Conservation (phyloP, 1,140 invertebrate species). For the Pristionchus pacificus region DNA sequence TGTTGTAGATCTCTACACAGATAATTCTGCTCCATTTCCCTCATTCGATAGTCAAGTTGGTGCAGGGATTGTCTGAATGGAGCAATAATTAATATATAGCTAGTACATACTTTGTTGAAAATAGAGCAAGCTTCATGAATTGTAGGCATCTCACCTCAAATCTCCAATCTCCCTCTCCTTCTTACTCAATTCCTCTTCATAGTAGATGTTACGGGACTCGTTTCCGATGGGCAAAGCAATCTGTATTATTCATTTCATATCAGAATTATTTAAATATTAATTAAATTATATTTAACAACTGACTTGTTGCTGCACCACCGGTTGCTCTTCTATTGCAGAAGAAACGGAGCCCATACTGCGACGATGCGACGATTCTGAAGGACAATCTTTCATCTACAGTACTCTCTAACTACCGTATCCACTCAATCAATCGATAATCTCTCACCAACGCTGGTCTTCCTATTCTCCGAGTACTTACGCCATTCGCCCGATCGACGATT, state of each 20-base stretch:
- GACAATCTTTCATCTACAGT: no score
- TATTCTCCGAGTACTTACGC: not conserved
- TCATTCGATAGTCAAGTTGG: constrained; percentile 44
- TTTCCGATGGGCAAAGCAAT: constrained; percentile 23
- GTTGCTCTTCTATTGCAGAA: not conserved
- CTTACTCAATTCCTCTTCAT: constrained; percentile 48
- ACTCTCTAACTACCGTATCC: not conserved
- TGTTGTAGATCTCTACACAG: constrained; percentile 52
- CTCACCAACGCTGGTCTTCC: not conserved
- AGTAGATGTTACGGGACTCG: constrained; percentile 45
- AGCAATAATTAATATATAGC: not conserved
- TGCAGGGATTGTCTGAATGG: constrained; percentile 44
- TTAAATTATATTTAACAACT: no score
- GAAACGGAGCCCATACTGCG: not conserved
- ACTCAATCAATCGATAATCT: no score
- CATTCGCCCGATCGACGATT: not conserved
- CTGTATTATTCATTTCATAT: no score
- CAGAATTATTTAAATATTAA: no score
- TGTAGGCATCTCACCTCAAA: constrained; percentile 28
- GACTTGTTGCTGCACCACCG: not conserved
- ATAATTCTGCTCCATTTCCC: constrained; percentile 47
- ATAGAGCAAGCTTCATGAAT: not conserved
- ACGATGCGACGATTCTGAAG: not conserved
- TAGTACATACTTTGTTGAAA: constrained; percentile 15
- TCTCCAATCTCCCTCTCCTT: constrained; percentile 48